Evolutionary conservation across 92 coral and sea anemone genomes (phyloP).

Genomic region (Hydrozoanthus gracilis): DNA sequence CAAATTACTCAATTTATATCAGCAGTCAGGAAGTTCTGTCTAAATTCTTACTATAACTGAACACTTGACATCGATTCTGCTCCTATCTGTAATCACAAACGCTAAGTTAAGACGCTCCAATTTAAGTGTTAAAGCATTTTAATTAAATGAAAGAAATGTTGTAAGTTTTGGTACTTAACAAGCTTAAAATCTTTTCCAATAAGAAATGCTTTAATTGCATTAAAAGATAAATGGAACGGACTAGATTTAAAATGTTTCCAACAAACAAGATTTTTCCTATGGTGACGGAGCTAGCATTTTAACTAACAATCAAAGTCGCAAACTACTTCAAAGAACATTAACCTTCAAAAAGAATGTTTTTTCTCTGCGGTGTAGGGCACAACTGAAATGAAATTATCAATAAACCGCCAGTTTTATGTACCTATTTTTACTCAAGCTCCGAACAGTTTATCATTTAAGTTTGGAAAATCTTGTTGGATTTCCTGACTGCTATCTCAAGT

Average conservation of each 20-base stretch:
- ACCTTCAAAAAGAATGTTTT: too few species aligned
- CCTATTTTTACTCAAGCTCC: too few species aligned
- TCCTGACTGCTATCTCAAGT: too few species aligned
- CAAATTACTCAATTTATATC: background rate
- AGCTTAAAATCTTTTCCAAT: constrained; percentile 26
- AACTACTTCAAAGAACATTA: background rate
- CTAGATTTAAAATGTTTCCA: background rate
- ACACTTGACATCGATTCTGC: constrained; percentile 4
- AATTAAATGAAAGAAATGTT: constrained; percentile 31
- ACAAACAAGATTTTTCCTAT: background rate
- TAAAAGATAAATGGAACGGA: constrained; percentile 3
- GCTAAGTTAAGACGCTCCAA: constrained; percentile 24
- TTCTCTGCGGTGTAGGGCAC: too few species aligned
- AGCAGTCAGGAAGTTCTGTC: background rate
- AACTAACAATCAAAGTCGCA: background rate
- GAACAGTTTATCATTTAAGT: too few species aligned
- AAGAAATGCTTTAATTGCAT: constrained; percentile 1
- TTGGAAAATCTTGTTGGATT: too few species aligned
- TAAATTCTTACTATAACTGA: background rate
- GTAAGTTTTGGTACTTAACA: constrained; percentile 28
- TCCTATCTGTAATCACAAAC: constrained; percentile 24
- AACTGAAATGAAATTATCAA: too few species aligned
- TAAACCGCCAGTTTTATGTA: too few species aligned
- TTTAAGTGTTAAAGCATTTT: constrained; percentile 28
- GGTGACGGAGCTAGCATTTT: background rate